Base-by-base conservation (phyloP, 2,113 vertebrate species). In the Mohoua ochrocephala region DNA sequence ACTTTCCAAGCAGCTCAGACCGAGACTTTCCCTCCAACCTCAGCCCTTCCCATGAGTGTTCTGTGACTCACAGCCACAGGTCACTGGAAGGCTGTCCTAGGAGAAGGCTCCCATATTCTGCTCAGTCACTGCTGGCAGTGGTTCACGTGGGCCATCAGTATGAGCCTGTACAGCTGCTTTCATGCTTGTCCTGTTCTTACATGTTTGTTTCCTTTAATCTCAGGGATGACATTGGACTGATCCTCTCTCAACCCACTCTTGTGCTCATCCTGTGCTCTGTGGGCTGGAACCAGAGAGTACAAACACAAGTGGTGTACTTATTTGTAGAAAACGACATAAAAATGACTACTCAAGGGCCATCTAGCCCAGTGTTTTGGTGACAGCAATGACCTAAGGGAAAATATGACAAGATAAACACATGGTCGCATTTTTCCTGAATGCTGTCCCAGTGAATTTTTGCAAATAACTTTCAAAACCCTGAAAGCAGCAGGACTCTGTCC, bases 341-440 rank as follows among this genome's bases (percentile, higher is more conserved):
- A 95, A 81, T 28, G 8, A 74, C 56, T 23, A 23, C 7, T 3
- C 30, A 23, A 12, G 30, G 53, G 52, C 56, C 73, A 64, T 78
- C 60, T 44, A 92, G 80, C 60, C 68, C 83, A 41, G 47, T 59
- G 47, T 78, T 89, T 74, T 10, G 28, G 52, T 70, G 49, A 93
- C 76, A 74, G 76, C 1, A 1, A 39, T 78, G 76, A 84, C 39
- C 20, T 59, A 67, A 95, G 93, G 95, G 95, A 96, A 96, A 95
- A 44, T 56, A 81, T 93, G 89, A 95, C 80, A 92, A 93, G 56
- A 89, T 64, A 95, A 96, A 95, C 89, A 96, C 9, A 54, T 63
- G 76, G 68, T 35, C 73, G 74, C 86, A 81, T 91, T 95, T 95
- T 97, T 95, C 96, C 94, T 89, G 93, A 95, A 89, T 31, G 21